Conservation (phyloP, 2,797 vertebrate genomes). For the Cephalopachus bancanus region DNA sequence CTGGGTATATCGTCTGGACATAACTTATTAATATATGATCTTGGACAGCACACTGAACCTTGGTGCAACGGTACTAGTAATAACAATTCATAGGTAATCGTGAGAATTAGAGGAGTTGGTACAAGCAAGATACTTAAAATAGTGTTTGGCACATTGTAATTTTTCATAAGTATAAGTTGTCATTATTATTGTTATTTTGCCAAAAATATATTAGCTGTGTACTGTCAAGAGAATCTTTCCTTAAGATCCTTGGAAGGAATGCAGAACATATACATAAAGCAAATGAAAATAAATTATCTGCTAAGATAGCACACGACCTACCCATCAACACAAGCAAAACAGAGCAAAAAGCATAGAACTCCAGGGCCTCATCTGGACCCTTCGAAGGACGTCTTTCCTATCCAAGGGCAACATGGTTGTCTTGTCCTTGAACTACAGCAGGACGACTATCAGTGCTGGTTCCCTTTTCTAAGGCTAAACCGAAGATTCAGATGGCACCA, state of each 20-base stretch:
- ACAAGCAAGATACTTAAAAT: not conserved
- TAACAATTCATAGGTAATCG: not conserved
- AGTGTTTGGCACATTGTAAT: not conserved
- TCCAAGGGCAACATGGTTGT: not conserved
- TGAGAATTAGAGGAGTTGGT: not conserved
- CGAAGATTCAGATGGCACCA: not conserved
- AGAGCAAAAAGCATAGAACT: not conserved
- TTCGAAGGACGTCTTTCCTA: not conserved
- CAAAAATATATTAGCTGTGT: not conserved
- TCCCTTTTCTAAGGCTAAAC: not conserved
- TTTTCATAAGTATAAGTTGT: constrained; percentile 17
- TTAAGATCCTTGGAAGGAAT: not conserved
- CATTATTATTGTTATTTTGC: not conserved
- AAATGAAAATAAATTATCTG: not conserved
- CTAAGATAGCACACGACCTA: not conserved
- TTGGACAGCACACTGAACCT: not conserved
- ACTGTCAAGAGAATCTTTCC: not conserved
- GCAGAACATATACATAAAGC: not conserved
- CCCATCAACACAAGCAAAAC: not conserved
- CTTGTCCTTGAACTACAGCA: not conserved
- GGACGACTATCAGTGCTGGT: not conserved
- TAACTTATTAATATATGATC: not conserved
- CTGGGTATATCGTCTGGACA: not conserved
- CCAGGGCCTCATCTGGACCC: not conserved
- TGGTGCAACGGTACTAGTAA: not conserved